A percentile compares a stretch with the other conserved stretches of the same genome.
phyloP scores from a whole-genome alignment of 1,140 invertebrate species.

The Lordiphosa clarofinis region DNA sequence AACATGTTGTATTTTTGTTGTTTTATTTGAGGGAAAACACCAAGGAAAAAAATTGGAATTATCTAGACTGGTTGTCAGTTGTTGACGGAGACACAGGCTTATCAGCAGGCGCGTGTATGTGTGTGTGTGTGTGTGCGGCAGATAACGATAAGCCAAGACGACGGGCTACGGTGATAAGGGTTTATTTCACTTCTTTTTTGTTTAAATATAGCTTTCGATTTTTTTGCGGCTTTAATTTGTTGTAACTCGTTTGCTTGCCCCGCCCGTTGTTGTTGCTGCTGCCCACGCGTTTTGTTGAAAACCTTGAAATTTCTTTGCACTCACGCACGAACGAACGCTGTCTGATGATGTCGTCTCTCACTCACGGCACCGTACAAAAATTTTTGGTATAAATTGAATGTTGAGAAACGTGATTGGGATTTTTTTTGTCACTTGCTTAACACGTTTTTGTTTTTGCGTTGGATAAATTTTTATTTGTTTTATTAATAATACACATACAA shows the following conservation, averaged over 20 bases:
- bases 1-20: constrained; percentile 46
- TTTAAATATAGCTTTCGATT: constrained; percentile 12
- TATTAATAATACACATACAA: constrained; percentile 49
- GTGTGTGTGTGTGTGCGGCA: constrained; percentile 27
- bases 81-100: constrained; percentile 37
- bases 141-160: constrained; percentile 47
- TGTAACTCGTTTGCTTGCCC: constrained; percentile 28
- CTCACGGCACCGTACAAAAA: constrained; percentile 19
- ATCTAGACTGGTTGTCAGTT: constrained; percentile 25
- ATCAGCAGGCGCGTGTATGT: constrained; percentile 29
- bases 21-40: constrained; percentile 24
- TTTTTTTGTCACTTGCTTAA: constrained; percentile 12
- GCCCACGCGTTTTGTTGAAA: constrained; percentile 39
- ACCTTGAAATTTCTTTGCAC: constrained; percentile 54
- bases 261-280: constrained; percentile 16
- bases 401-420: constrained; percentile 61
- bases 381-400: constrained; percentile 19
- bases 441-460: constrained; percentile 22
- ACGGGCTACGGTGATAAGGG: constrained; percentile 28
- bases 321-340: constrained; percentile 22
- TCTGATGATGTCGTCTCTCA: constrained; percentile 11
- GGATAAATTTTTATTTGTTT: constrained; percentile 73
- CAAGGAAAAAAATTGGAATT: constrained; percentile 25
- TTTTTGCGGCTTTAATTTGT: constrained; percentile 12
- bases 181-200: constrained; percentile 16